A percentile compares a stretch with the other conserved stretches of the same genome.
phyloP scores from a whole-genome alignment of 1,140 invertebrate species.

The Zaprionus tsacasi region DNA sequence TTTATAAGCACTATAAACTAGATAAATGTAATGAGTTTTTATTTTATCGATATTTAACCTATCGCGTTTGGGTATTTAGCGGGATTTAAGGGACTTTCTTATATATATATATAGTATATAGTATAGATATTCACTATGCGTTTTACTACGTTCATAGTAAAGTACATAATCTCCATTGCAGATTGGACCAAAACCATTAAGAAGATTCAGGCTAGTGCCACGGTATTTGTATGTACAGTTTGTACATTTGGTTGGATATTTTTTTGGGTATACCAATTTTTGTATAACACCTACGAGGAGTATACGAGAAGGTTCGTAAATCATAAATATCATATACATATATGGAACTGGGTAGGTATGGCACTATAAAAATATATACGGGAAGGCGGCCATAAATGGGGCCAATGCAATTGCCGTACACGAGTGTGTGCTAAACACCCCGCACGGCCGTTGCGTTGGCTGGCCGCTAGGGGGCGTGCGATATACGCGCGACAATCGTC shows the following conservation, averaged over 20 bases:
- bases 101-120: constrained; percentile 1
- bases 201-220: constrained; percentile 81
- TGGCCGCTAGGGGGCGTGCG: constrained; percentile 25
- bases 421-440: constrained; percentile 63
- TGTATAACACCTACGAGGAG: constrained; percentile 17
- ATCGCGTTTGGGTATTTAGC: neutral
- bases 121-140: constrained; percentile 50
- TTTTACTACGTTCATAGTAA: constrained; percentile 84
- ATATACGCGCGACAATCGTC: constrained; percentile 32
- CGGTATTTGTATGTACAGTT: constrained; percentile 51
- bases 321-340: constrained; percentile 26
- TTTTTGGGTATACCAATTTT: constrained; percentile 16
- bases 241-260: constrained; percentile 4
- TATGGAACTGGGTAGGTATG: neutral
- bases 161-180: constrained; percentile 84
- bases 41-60: neutral
- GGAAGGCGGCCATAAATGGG: constrained; percentile 7
- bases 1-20: constrained; percentile 26
- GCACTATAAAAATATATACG: constrained; percentile 38
- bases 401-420: constrained; percentile 67
- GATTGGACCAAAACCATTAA: constrained; percentile 84
- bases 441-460: constrained; percentile 64
- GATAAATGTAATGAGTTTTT: constrained; percentile 22
- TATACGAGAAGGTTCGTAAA: constrained; percentile 26
- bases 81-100: neutral